These are phyloP conservation scores for Tapera naevia DNA, from an alignment of 2,797 vertebrate genomes.

Conservation along the genomic window DNA sequence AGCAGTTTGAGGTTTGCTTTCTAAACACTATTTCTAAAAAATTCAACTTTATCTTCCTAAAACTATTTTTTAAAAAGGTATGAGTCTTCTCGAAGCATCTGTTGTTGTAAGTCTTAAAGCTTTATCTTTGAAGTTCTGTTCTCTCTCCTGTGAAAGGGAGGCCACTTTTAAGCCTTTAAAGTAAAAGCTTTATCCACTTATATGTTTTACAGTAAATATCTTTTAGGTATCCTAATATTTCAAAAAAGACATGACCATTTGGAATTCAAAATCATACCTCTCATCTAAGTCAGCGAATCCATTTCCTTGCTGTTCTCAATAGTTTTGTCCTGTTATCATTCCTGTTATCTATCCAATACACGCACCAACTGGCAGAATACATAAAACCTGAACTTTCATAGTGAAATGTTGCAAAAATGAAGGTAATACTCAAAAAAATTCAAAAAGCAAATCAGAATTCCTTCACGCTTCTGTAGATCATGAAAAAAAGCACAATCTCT, in stretches of 20 bases:
- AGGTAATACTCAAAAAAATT: not conserved
- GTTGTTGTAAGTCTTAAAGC: not conserved
- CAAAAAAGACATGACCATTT: not conserved
- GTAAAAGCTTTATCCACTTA: not conserved
- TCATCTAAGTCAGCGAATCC: not conserved
- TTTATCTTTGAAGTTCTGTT: not conserved
- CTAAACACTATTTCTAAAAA: not conserved
- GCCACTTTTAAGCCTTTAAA: not conserved
- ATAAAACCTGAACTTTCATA: not conserved
- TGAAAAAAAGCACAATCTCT: not conserved
- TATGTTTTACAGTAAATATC: not conserved
- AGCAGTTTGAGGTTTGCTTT: not conserved
- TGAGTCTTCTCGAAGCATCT: not conserved
- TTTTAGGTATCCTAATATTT: not conserved
- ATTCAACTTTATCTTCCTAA: not conserved
- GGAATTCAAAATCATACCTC: not conserved
- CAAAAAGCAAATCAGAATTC: not conserved
- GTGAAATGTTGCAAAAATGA: not conserved
- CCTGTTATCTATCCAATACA: not conserved
- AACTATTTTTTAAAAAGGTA: not conserved
- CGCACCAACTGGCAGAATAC: not conserved
- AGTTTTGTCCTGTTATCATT: not conserved
- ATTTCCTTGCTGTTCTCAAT: not conserved
- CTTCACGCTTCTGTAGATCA: not conserved
- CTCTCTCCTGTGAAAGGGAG: not conserved